Evolutionary conservation across 2,888 invertebrate species (phyloP).

Genomic region (Diachrysia chrysitis): DNA sequence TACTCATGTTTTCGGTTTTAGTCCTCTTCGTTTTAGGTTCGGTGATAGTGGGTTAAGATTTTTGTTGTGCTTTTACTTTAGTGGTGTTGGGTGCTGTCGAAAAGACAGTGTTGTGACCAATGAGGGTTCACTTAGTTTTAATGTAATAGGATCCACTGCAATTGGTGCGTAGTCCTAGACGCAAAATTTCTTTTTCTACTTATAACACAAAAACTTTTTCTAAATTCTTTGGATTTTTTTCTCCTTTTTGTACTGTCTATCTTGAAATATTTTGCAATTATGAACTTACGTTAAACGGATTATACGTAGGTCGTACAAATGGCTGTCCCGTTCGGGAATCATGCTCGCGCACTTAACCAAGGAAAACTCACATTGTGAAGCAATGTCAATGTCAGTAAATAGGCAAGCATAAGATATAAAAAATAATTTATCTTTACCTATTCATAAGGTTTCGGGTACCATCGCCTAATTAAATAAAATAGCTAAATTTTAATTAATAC

Average conservation of each 20-base stretch:
- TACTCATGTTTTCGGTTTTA: constrained; percentile 36
- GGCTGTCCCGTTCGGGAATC: constrained; percentile 3
- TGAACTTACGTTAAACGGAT: neutral
- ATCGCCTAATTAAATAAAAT: no score
- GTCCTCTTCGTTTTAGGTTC: constrained; percentile 22
- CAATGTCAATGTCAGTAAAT: no score
- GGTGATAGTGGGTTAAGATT: constrained; percentile 26
- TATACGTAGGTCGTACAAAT: neutral
- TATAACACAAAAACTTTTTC: no score
- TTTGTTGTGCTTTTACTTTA: constrained; percentile 25
- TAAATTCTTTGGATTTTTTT: no score
- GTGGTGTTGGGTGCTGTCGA: neutral
- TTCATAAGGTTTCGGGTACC: no score
- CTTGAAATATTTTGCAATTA: neutral
- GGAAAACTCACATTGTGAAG: neutral
- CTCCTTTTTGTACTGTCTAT: no score
- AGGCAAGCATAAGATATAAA: no score
- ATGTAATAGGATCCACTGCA: neutral
- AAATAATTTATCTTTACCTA: no score
- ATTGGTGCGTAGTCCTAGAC: neutral
- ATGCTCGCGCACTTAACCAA: neutral
- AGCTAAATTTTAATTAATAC: no score
- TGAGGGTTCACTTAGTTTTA: neutral
- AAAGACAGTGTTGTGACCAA: no score
- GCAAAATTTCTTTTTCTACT: neutral